Evolutionary conservation across 2,113 vertebrate genomes (phyloP).

Genomic region (Cyphomyrus discorhynchus): DNA sequence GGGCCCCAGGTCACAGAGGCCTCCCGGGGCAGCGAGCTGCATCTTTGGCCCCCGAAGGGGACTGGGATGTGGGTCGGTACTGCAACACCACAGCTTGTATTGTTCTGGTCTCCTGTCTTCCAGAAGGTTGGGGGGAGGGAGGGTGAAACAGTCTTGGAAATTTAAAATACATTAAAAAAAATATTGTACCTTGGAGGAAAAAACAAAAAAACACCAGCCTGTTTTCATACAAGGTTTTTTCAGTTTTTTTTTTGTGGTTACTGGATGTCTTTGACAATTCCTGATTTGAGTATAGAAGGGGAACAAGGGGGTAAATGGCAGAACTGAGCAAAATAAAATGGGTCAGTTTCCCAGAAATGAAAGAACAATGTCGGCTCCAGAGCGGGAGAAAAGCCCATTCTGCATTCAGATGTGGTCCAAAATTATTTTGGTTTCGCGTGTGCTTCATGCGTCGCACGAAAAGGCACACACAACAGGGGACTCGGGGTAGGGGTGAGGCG

Average conservation of each 20-base stretch:
- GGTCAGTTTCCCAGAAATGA: slow-evolving; percentile 63
- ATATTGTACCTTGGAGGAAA: slow-evolving; percentile 50
- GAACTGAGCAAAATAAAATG: slow-evolving; percentile 50
- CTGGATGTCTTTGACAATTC: slow-evolving; percentile 54
- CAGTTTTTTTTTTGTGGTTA: slow-evolving; percentile 43
- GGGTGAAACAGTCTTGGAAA: slow-evolving; percentile 19
- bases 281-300: slow-evolving; percentile 50
- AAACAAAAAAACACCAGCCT: slow-evolving; percentile 32
- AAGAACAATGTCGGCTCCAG: slow-evolving; percentile 51
- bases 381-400: background rate
- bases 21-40: background rate
- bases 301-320: slow-evolving; percentile 43
- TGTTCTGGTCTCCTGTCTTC: slow-evolving; percentile 25
- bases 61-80: background rate
- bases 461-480: background rate
- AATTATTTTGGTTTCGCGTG: slow-evolving; percentile 9
- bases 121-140: slow-evolving; percentile 27
- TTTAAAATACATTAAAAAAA: slow-evolving; percentile 31
- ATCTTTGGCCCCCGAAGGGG: background rate
- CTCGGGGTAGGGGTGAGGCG: background rate
- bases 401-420: background rate
- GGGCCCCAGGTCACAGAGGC: background rate
- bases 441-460: slow-evolving; percentile 5
- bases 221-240: slow-evolving; percentile 43
- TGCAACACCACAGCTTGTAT: slow-evolving; percentile 9